Conservation (phyloP, 2,113 vertebrate species). For the Coturnix japonica region DNA sequence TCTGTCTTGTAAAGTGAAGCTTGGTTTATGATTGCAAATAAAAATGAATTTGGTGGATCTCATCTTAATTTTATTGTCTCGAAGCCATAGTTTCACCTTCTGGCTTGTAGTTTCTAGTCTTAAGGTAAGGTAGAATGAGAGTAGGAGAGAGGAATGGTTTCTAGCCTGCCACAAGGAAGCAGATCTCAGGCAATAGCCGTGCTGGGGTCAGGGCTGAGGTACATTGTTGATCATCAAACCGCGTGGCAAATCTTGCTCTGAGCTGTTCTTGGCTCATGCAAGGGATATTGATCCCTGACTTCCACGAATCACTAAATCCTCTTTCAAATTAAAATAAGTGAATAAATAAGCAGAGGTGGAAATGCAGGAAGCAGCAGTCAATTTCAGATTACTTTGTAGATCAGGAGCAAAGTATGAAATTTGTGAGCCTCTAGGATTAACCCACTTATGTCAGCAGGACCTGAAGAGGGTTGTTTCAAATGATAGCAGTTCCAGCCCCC, state of each 20-base stretch:
- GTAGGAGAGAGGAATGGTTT: background rate
- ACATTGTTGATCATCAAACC: background rate
- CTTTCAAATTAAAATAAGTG: slow-evolving; percentile 53
- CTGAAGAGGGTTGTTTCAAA: background rate
- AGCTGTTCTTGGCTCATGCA: slow-evolving; percentile 28
- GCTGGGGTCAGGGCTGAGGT: background rate
- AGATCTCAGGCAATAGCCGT: background rate
- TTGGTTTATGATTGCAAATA: slow-evolving; percentile 70
- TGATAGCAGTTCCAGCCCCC: background rate
- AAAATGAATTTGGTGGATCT: slow-evolving; percentile 62
- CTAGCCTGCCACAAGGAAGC: background rate
- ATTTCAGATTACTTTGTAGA: slow-evolving; percentile 16
- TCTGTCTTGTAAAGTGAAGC: slow-evolving; percentile 58
- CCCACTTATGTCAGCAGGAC: background rate
- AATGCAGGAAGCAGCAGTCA: background rate
- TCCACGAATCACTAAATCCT: slow-evolving; percentile 7
- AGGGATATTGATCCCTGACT: background rate
- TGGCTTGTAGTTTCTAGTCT: slow-evolving; percentile 13
- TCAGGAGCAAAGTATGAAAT: background rate
- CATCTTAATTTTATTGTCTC: slow-evolving; percentile 51
- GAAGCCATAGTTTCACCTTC: slow-evolving; percentile 31
- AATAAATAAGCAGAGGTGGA: slow-evolving; percentile 26
- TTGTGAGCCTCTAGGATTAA: background rate
- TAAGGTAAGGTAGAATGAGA: background rate
- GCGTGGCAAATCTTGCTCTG: background rate